phyloP scores from a whole-genome alignment of 2,888 invertebrate species.

The Drosophila robusta region DNA sequence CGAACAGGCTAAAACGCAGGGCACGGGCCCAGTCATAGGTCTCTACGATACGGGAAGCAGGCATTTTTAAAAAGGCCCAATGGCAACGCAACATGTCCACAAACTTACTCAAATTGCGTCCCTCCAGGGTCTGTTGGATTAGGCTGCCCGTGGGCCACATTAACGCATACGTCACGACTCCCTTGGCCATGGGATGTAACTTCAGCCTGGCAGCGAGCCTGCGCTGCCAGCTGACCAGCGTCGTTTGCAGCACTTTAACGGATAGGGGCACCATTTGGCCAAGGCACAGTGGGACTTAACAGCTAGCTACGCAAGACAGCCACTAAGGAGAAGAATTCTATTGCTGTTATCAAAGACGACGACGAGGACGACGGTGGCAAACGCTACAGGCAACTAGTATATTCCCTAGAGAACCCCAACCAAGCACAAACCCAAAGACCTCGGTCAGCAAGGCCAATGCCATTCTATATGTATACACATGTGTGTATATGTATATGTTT shows the following conservation, averaged over 20 bases:
- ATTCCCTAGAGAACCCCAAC: background rate
- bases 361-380: background rate
- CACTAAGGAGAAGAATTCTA: constrained; percentile 11
- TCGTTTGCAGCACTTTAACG: constrained; percentile 33
- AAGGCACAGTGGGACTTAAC: constrained; percentile 4
- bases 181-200: constrained; percentile 85
- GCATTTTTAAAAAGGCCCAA: no score
- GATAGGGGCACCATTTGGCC: constrained; percentile 39
- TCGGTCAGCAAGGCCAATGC: constrained; percentile 33
- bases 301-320: constrained; percentile 6
- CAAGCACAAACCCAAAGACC: background rate
- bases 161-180: constrained; percentile 88
- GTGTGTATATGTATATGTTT: background rate
- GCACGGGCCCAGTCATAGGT: constrained; percentile 89
- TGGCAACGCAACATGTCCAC: no score
- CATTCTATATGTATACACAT: background rate
- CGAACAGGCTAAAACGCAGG: constrained; percentile 90
- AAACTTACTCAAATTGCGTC: constrained; percentile 87
- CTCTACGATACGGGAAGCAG: constrained; percentile 77
- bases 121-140: constrained; percentile 90
- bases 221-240: constrained; percentile 50
- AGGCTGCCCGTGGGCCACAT: constrained; percentile 91
- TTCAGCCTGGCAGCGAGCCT: constrained; percentile 39
- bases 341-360: constrained; percentile 2
- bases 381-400: background rate